phyloP scores from a whole-genome alignment of 1,140 invertebrate genomes.

The Acromyrmex charruanus region DNA sequence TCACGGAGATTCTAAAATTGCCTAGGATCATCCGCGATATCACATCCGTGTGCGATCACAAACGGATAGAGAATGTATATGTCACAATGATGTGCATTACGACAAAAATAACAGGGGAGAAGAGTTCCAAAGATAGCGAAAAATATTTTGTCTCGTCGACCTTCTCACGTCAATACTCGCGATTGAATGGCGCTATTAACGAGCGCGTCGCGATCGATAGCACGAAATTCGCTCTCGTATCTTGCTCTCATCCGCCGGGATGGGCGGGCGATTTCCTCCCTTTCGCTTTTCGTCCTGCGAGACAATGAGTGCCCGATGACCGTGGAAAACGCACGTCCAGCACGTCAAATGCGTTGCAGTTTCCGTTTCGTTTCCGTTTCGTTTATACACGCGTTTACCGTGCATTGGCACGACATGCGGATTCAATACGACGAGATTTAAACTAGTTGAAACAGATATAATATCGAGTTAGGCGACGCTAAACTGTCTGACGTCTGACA shows the following conservation, averaged over 20 bases:
- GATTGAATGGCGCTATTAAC: slow-evolving; percentile 56
- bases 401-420: not conserved
- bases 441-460: not conserved
- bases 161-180: slow-evolving; percentile 23
- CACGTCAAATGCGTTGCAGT: not conserved
- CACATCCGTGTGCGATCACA: not conserved
- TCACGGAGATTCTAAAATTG: not conserved
- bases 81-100: not conserved
- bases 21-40: not conserved
- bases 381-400: not conserved
- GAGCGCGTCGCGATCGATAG: slow-evolving; percentile 54
- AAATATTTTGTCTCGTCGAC: not conserved
- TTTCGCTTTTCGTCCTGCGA: slow-evolving; percentile 45
- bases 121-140: not conserved
- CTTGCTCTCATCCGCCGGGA: not conserved
- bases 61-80: not conserved
- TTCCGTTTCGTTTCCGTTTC: slow-evolving; percentile 1
- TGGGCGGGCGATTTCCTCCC: slow-evolving; percentile 37
- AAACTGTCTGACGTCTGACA: slow-evolving; percentile 27
- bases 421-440: slow-evolving; percentile 32
- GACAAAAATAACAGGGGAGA: not conserved
- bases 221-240: slow-evolving; percentile 26
- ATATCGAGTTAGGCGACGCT: slow-evolving; percentile 11
- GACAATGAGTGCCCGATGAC: slow-evolving; percentile 52
- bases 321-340: slow-evolving; percentile 38